A percentile compares a stretch with the other conserved stretches of the same genome.
Conservation (phyloP, 2,113 vertebrate genomes). For the Columbina picui region DNA sequence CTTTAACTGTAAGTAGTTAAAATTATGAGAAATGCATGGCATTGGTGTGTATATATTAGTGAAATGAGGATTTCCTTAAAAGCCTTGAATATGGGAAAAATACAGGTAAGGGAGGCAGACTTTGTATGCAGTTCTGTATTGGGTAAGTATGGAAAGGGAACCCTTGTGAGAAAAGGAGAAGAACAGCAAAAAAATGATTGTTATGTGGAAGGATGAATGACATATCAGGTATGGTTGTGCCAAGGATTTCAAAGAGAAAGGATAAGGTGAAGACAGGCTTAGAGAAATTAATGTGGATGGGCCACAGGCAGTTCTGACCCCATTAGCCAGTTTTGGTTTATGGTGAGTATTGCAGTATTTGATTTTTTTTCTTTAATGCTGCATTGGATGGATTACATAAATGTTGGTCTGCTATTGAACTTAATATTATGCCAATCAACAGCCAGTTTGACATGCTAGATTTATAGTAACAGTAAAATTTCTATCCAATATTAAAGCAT, state of each 20-base stretch:
- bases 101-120: not conserved
- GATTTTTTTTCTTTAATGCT: not conserved
- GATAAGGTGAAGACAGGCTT: not conserved
- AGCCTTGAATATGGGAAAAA: not conserved
- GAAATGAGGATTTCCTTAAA: not conserved
- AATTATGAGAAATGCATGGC: not conserved
- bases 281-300: not conserved
- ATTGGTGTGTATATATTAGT: not conserved
- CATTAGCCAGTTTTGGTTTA: not conserved
- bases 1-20: not conserved
- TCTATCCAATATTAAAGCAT: not conserved
- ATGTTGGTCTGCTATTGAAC: not conserved
- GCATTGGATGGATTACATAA: not conserved
- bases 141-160: not conserved
- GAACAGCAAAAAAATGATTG: not conserved
- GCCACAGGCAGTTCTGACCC: not conserved
- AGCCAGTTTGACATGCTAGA: not conserved
- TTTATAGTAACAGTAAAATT: not conserved
- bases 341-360: not conserved
- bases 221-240: not conserved
- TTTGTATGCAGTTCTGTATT: not conserved
- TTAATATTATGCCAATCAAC: not conserved
- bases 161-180: not conserved
- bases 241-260: not conserved
- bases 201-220: not conserved